Evolutionary conservation across 2,113 vertebrate genomes (phyloP).

Genomic region (Furnarius figulus): DNA sequence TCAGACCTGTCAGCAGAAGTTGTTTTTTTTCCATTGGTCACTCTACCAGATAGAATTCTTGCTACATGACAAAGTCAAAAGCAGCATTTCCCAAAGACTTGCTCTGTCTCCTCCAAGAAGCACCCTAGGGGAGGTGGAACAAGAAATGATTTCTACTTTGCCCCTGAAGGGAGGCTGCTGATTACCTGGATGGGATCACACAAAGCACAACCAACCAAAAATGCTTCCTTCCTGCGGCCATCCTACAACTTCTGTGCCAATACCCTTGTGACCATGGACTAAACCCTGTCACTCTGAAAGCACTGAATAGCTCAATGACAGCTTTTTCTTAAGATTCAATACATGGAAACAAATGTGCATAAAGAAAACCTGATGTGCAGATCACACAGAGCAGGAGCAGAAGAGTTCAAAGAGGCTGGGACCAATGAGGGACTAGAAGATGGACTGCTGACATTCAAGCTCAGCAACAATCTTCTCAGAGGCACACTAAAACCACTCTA

Average conservation of each 20-base stretch:
- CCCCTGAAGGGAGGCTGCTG: neutral
- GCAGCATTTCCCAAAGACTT: neutral
- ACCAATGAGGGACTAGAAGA: fast-evolving
- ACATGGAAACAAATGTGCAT: neutral
- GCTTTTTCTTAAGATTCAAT: neutral
- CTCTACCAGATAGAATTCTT: neutral
- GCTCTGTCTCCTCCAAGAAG: neutral
- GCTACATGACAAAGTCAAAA: neutral
- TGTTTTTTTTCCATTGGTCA: neutral
- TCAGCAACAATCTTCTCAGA: neutral
- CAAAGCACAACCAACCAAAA: neutral
- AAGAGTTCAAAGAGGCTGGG: neutral
- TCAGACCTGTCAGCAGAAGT: neutral
- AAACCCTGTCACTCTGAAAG: neutral
- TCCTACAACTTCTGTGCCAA: neutral
- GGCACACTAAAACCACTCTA: neutral
- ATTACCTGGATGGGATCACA: neutral
- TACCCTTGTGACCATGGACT: neutral
- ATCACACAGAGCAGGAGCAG: neutral
- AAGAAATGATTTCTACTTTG: neutral
- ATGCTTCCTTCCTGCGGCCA: neutral
- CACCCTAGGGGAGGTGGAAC: neutral
- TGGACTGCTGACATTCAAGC: neutral
- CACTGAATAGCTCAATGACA: neutral
- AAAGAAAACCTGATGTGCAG: neutral